These are phyloP conservation scores for Atethmia centrago DNA, from an alignment of 2,888 invertebrate genomes.

Conservation along the genomic window DNA sequence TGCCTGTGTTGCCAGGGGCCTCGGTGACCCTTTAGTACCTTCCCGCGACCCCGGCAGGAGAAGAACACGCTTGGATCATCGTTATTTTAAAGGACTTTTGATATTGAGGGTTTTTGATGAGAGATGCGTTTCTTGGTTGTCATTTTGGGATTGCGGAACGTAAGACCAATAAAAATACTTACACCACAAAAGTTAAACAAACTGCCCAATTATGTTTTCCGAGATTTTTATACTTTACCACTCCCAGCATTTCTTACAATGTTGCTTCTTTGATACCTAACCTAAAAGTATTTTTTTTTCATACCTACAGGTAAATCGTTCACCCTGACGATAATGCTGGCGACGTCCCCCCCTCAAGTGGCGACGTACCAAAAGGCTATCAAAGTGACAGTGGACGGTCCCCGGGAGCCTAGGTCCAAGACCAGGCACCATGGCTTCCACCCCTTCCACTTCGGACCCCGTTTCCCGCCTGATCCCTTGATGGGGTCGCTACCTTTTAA, in stretches of 20 bases:
- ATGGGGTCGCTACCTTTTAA: constrained; percentile 95
- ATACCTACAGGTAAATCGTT: constrained; percentile 99
- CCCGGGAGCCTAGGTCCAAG: constrained; percentile 98
- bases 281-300: constrained; percentile 26
- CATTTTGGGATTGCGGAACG: neutral
- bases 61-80: neutral
- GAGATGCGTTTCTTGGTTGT: neutral
- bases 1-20: no score
- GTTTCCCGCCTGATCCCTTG: constrained; percentile 95
- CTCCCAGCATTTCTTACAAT: neutral
- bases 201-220: neutral
- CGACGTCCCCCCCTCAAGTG: constrained; percentile 98
- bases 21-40: no score
- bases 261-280: neutral
- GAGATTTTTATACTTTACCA: neutral
- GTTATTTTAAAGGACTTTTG: neutral
- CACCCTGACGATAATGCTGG: constrained; percentile 98
- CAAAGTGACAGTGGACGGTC: constrained; percentile 99
- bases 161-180: neutral
- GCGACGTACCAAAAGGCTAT: constrained; percentile 99
- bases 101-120: neutral
- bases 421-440: constrained; percentile 97
- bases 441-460: constrained; percentile 96
- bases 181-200: neutral
- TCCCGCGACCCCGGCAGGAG: no score